These are phyloP conservation scores for Porphyrio hochstetteri DNA, from an alignment of 2,113 vertebrate species.

Conservation along the genomic window DNA sequence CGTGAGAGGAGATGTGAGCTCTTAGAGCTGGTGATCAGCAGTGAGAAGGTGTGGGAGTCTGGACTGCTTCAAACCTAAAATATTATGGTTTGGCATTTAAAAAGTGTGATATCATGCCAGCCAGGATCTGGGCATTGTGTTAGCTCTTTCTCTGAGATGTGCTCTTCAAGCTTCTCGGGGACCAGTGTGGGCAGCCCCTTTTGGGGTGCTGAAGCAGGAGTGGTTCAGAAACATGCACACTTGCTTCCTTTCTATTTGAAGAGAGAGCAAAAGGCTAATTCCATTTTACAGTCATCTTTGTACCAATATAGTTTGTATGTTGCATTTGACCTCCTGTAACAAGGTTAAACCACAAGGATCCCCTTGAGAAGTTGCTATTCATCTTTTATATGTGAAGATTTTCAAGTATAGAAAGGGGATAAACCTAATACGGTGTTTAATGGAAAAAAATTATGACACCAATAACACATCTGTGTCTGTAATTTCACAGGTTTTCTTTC, in stretches of 20 bases:
- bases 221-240: neutral
- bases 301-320: constrained; percentile 20
- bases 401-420: constrained; percentile 67
- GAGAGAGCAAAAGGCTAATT: constrained; percentile 41
- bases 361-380: constrained; percentile 47
- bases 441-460: constrained; percentile 57
- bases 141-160: neutral
- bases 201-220: neutral
- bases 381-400: constrained; percentile 71
- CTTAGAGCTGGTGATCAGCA: neutral
- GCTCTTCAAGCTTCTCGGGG: neutral
- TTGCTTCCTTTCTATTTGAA: neutral
- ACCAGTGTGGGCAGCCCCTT: fast-evolving
- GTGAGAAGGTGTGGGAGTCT: neutral
- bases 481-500: constrained; percentile 66
- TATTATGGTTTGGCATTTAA: fast-evolving
- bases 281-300: constrained; percentile 17
- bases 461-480: constrained; percentile 71
- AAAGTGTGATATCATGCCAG: neutral
- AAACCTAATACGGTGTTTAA: constrained; percentile 62
- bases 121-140: neutral
- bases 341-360: constrained; percentile 53
- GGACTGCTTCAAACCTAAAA: neutral
- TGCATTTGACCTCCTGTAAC: constrained; percentile 9
- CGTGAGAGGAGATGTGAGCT: neutral